Conservation (phyloP, 1,140 invertebrate species). For the Bombus impatiens region DNA sequence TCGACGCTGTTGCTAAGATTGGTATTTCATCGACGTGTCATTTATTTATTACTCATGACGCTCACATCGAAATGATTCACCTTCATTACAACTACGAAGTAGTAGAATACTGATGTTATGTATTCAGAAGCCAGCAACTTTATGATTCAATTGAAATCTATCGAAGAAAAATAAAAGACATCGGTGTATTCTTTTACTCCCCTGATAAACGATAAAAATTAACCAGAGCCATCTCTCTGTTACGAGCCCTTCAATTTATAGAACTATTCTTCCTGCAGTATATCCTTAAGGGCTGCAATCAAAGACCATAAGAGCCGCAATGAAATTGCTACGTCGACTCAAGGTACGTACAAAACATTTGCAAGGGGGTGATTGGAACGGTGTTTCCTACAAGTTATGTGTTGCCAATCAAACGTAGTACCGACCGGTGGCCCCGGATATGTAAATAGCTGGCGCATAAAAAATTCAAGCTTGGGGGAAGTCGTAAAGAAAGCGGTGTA, state of each 20-base stretch:
- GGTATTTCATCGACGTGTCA: background rate
- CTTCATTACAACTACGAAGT: background rate
- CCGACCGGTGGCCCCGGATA: constrained; percentile 40
- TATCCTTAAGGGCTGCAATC: background rate
- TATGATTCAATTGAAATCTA: background rate
- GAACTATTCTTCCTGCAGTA: background rate
- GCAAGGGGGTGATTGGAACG: background rate
- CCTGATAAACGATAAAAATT: no score
- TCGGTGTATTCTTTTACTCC: background rate
- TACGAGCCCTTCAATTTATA: background rate
- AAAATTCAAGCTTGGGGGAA: constrained; percentile 59
- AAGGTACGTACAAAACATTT: background rate
- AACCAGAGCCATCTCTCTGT: no score
- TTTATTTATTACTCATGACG: background rate
- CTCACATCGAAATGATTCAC: background rate
- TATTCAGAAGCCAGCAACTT: background rate
- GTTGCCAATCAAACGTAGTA: constrained; percentile 53
- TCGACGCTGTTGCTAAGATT: background rate
- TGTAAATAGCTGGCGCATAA: constrained; percentile 63
- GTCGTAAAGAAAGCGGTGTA: constrained; percentile 59
- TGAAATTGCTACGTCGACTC: background rate
- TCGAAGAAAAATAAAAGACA: background rate
- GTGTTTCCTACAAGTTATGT: constrained; percentile 29
- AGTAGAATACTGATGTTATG: background rate
- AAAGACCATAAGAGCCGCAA: background rate